Evolutionary conservation across 1,140 invertebrate species (phyloP).

Genomic region (Drosophila oshimai): DNA sequence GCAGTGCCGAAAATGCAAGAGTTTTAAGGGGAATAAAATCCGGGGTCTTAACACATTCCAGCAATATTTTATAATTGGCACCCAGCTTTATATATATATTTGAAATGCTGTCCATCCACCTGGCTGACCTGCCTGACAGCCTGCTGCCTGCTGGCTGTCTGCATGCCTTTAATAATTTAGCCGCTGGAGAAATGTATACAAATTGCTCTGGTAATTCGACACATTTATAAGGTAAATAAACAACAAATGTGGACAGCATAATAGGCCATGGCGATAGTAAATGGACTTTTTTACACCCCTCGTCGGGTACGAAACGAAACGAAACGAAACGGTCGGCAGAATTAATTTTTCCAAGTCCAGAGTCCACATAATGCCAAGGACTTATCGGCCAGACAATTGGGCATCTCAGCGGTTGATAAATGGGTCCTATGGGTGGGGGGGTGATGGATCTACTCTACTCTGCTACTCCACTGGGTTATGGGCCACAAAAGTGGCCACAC

Average conservation of each 20-base stretch:
- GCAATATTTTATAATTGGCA: too few species aligned
- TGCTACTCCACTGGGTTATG: too few species aligned
- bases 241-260: conserved; percentile 17
- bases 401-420: conserved; percentile 15
- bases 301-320: neutral
- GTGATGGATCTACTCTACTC: too few species aligned
- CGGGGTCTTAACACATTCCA: too few species aligned
- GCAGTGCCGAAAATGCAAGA: neutral
- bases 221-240: conserved; percentile 30
- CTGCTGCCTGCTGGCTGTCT: too few species aligned
- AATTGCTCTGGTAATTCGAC: conserved; percentile 23
- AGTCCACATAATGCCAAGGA: conserved; percentile 24
- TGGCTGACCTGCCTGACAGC: too few species aligned
- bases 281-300: conserved; percentile 2
- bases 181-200: conserved; percentile 1
- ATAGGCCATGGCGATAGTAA: neutral
- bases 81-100: too few species aligned
- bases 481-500: conserved; percentile 8
- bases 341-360: conserved; percentile 1
- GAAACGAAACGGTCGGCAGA: conserved; percentile 6
- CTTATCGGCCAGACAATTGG: conserved; percentile 34
- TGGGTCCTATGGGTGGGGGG: neutral
- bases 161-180: neutral
- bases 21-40: neutral
- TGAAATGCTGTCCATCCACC: too few species aligned